Evolutionary conservation across 2,888 invertebrate genomes (phyloP), one percentile per base, ranked within the genome.

Genomic region (Dasypogon diadema): DNA sequence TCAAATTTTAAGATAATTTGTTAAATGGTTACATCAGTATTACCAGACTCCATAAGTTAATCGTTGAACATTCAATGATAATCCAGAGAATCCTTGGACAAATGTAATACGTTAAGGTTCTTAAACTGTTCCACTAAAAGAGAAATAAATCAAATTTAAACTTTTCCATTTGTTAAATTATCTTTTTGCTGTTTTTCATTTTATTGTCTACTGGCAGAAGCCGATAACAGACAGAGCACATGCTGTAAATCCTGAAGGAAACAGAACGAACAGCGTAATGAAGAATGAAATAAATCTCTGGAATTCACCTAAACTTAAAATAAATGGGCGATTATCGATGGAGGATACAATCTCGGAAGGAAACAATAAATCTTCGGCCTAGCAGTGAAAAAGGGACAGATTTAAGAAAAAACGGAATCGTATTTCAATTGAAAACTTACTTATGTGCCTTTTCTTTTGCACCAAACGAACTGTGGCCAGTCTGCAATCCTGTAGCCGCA

Each of bases 291-390:
- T 58, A 58, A 58, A 58, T 58, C 58, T 58, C 30, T 30, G 30
- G 58, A 26, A 58, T 58, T 58, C 58, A 58, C 26, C 58, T 58
- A 58, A 58, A 58, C 58, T 58, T 58, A 58, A 58, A 58, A 58
- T 58, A 58, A 58, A 58, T 58, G 58, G 58, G 58, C 58, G 58
- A 58, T 58, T 58, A 58, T 58, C 58, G 58, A 58, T 26, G 58
- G 26, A 30, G 58, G 58, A 58, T 26, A 58, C 58, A 24, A 30
- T 58, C 58, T 58, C 58, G 14, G 58, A 58, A 34, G 34, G 58
- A 58, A 30, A 58, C 58, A 30, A 58, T 58, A 58, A 58, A 58
- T 58, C 58, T 58, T n/a, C 30, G 26, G 58, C 58, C 58, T 14
- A 16, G 58, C 24, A 30, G 30, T n/a, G 24, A 22, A 58, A 58